Conservation (phyloP, 1,140 invertebrate genomes). For the Araneus ventricosus region DNA sequence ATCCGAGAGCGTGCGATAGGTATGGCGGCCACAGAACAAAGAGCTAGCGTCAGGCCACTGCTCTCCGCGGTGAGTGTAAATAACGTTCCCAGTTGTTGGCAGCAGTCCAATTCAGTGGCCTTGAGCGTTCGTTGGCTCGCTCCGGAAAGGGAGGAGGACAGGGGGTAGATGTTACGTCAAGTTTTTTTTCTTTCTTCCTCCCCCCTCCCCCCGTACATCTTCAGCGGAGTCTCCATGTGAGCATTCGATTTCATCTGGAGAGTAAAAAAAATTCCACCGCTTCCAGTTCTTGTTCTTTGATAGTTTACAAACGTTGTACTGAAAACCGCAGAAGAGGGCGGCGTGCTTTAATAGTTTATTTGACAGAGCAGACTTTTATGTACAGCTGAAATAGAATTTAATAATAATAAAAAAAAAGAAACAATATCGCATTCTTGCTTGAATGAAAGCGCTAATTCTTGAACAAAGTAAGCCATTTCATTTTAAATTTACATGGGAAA, state of each 20-base stretch:
- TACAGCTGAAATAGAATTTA: too few species aligned
- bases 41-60: constrained; percentile 15
- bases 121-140: constrained; percentile 59
- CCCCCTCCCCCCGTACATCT: background rate
- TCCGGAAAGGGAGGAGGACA: background rate
- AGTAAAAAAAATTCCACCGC: background rate
- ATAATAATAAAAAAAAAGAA: too few species aligned
- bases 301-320: background rate
- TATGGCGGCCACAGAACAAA: constrained; percentile 12
- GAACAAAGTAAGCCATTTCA: too few species aligned
- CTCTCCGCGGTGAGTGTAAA: constrained; percentile 40
- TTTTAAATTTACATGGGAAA: too few species aligned
- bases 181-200: background rate
- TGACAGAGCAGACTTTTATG: background rate
- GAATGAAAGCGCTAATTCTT: too few species aligned
- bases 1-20: background rate
- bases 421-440: too few species aligned
- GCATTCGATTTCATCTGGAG: constrained; percentile 10
- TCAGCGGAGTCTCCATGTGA: background rate
- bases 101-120: constrained; percentile 53
- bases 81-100: constrained; percentile 59
- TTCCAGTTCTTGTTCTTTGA: background rate
- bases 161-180: constrained; percentile 7
- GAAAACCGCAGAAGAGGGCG: background rate
- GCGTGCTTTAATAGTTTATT: background rate